phyloP scores from a whole-genome alignment of 2,113 vertebrate species.

The Sialia sialis region DNA sequence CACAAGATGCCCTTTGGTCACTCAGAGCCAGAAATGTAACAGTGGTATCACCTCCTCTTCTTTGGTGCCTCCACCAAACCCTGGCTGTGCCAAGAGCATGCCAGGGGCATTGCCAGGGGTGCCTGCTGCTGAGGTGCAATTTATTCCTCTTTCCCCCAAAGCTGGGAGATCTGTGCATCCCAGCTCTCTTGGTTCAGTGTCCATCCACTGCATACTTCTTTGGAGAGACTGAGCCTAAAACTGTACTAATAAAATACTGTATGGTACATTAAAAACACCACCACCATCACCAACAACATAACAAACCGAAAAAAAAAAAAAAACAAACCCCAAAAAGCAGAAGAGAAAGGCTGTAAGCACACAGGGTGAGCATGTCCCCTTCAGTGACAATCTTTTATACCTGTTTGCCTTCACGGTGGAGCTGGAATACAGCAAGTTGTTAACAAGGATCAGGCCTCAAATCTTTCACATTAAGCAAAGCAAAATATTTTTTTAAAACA shows the following conservation, averaged over 20 bases:
- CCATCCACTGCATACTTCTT: neutral
- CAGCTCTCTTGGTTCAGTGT: neutral
- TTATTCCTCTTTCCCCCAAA: neutral
- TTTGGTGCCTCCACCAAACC: neutral
- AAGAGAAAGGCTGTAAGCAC: neutral
- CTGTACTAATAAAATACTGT: neutral
- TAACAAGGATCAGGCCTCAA: neutral
- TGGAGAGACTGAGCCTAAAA: neutral
- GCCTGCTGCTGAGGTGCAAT: neutral
- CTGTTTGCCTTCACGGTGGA: neutral
- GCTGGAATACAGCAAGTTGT: neutral
- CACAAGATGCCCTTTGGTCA: neutral
- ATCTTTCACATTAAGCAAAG: neutral
- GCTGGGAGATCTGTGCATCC: neutral
- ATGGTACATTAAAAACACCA: neutral
- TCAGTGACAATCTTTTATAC: neutral
- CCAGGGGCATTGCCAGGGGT: neutral
- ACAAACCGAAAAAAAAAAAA: neutral
- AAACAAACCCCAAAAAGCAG: neutral
- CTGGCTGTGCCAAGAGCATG: neutral
- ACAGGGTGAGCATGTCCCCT: neutral
- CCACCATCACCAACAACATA: rapidly evolving
- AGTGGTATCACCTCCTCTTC: neutral
- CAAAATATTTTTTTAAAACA: conserved; percentile 38
- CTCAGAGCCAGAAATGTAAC: rapidly evolving